Evolutionary conservation across 2,888 invertebrate species (phyloP).

Genomic region (Odontocerum albicorne): DNA sequence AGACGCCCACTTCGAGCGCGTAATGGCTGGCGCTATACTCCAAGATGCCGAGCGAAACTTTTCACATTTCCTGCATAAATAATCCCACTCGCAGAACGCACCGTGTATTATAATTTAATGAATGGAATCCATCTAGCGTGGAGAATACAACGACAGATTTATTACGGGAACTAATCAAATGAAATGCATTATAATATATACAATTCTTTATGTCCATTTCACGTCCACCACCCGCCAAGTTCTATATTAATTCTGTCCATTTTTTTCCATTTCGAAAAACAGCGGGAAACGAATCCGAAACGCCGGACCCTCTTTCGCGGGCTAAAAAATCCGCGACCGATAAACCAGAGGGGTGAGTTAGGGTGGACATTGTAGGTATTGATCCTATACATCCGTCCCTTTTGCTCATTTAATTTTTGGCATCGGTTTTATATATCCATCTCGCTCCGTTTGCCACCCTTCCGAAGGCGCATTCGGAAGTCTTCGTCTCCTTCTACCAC

Average conservation of each 20-base stretch:
- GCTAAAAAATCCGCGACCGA: slow-evolving; percentile 33
- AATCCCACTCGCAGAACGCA: slow-evolving; percentile 1
- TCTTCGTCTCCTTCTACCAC: slow-evolving; percentile 28
- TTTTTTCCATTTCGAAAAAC: slow-evolving; percentile 26
- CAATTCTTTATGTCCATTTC: slow-evolving; percentile 12
- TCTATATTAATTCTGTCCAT: slow-evolving; percentile 23
- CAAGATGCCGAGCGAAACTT: slow-evolving; percentile 9
- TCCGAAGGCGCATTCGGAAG: slow-evolving; percentile 30
- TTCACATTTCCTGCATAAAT: slow-evolving; percentile 18
- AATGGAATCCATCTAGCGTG: too few relatives aligned
- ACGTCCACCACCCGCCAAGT: slow-evolving; percentile 14
- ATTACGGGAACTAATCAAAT: slow-evolving; percentile 8
- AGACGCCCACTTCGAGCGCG: slow-evolving; percentile 6
- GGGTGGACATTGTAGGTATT: slow-evolving; percentile 31
- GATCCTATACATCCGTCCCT: slow-evolving; percentile 33
- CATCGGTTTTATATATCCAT: slow-evolving; percentile 14
- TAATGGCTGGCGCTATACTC: slow-evolving; percentile 3
- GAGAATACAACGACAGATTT: neutral
- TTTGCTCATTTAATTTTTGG: slow-evolving; percentile 19
- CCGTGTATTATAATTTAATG: too few relatives aligned
- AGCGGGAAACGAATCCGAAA: slow-evolving; percentile 28
- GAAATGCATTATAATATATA: slow-evolving; percentile 8
- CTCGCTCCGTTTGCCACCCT: slow-evolving; percentile 23
- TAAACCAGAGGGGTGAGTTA: slow-evolving; percentile 19
- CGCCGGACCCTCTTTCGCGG: slow-evolving; percentile 16